Percentiles rank a stretch among this genome's conserved stretches.
Evolutionary conservation across 2,113 vertebrate genomes (phyloP).

Genomic region (Ctenomys sociabilis): DNA sequence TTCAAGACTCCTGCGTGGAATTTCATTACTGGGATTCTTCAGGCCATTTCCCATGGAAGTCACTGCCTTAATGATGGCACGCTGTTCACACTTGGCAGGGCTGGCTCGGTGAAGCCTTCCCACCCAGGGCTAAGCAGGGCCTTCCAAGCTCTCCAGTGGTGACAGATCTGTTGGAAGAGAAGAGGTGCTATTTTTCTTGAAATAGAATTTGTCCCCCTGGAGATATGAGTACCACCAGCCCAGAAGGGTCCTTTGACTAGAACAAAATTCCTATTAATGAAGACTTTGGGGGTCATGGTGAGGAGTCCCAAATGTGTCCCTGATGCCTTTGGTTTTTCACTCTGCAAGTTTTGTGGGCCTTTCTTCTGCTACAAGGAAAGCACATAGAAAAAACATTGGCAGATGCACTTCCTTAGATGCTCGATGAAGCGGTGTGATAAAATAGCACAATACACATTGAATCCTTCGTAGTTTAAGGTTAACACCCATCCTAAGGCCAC

Average conservation of each 20-base stretch:
- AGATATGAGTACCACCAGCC: neutral
- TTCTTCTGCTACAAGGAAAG: neutral
- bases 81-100: neutral
- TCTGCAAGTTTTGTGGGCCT: neutral
- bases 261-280: constrained; percentile 59
- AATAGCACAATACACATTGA: constrained; percentile 63
- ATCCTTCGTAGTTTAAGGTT: constrained; percentile 44
- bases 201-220: constrained; percentile 65
- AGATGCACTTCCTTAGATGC: constrained; percentile 59
- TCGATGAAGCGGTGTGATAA: constrained; percentile 20
- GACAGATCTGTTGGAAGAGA: constrained; percentile 2
- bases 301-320: neutral
- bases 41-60: constrained; percentile 72
- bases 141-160: neutral
- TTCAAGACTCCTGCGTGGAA: constrained; percentile 67
- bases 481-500: constrained; percentile 15
- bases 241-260: neutral
- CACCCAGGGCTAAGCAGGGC: neutral
- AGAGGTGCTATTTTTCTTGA: constrained; percentile 55
- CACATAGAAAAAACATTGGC: neutral
- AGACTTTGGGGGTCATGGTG: neutral
- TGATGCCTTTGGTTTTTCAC: neutral
- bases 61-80: neutral
- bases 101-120: neutral
- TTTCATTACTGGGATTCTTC: constrained; percentile 72